Percentiles rank a stretch among this genome's conserved stretches.
phyloP scores from a whole-genome alignment of 2,888 invertebrate genomes.

The Tetranychus truncatus region DNA sequence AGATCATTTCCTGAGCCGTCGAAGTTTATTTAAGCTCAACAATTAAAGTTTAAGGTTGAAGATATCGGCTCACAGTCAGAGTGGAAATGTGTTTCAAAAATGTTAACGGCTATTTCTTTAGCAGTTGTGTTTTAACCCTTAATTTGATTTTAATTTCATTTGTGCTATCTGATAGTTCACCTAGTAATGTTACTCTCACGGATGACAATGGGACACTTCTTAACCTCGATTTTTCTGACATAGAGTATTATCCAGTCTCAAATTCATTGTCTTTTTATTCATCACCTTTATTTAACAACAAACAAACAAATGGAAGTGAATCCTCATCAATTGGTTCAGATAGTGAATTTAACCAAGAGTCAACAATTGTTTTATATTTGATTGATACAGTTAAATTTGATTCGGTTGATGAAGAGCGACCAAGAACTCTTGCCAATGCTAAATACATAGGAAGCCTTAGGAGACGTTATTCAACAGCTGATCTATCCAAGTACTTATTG shows the following conservation, averaged over 20 bases:
- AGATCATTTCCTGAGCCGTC: neutral
- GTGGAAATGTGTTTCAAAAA: neutral
- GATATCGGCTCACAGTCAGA: neutral
- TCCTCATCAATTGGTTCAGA: neutral
- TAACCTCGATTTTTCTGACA: conserved; percentile 12
- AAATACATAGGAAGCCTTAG: neutral
- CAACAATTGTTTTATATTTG: neutral
- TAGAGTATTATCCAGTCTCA: conserved; percentile 10
- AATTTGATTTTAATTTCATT: neutral
- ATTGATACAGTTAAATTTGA: conserved; percentile 10
- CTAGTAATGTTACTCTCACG: neutral
- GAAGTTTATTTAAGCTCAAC: neutral
- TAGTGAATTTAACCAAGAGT: neutral
- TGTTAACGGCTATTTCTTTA: no score
- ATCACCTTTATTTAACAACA: neutral
- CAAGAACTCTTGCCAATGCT: neutral
- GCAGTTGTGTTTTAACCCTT: neutral
- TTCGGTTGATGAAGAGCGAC: conserved; percentile 1
- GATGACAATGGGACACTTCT: conserved; percentile 9
- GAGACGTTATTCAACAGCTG: neutral
- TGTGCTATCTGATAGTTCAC: neutral
- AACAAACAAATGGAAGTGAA: neutral
- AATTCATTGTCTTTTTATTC: neutral
- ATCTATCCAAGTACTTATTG: neutral
- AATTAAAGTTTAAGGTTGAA: neutral